These are phyloP conservation scores for Acrobasis suavella DNA, from an alignment of 2,888 invertebrate species.

Conservation along the genomic window DNA sequence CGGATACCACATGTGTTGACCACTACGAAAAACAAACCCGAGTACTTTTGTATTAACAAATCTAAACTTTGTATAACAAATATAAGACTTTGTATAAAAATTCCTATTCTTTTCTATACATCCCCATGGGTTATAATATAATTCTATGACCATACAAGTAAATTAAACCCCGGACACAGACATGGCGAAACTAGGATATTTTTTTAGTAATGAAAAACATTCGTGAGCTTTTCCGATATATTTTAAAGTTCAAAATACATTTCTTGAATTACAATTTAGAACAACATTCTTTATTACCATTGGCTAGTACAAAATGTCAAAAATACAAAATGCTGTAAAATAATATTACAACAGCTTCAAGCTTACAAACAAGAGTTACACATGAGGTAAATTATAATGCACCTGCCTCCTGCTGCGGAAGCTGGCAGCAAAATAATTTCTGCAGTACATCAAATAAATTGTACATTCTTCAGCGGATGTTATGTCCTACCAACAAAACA, in stretches of 20 bases:
- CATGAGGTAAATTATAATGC: conserved; percentile 47
- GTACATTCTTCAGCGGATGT: conserved; percentile 54
- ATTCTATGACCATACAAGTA: too few species aligned
- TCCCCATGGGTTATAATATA: too few species aligned
- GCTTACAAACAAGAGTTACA: conserved; percentile 43
- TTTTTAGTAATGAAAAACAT: background rate
- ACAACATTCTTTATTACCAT: conserved; percentile 55
- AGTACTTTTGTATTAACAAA: too few species aligned
- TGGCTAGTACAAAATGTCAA: conserved; percentile 56
- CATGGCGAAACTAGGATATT: too few species aligned
- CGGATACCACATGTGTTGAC: too few species aligned
- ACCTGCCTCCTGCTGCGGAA: conserved; percentile 43
- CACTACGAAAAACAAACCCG: too few species aligned
- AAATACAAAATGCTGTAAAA: conserved; percentile 69
- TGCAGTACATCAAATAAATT: conserved; percentile 36
- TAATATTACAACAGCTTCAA: conserved; percentile 64
- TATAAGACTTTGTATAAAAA: too few species aligned
- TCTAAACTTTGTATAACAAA: too few species aligned
- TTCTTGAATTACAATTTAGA: conserved; percentile 75
- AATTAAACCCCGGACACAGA: too few species aligned
- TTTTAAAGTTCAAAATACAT: conserved; percentile 81
- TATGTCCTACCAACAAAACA: conserved; percentile 62
- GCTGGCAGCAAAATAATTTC: conserved; percentile 53
- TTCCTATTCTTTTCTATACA: too few species aligned
- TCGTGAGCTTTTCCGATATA: conserved; percentile 66